Evolutionary conservation across 2,113 vertebrate genomes (phyloP).

Genomic region (Abramis brama): DNA sequence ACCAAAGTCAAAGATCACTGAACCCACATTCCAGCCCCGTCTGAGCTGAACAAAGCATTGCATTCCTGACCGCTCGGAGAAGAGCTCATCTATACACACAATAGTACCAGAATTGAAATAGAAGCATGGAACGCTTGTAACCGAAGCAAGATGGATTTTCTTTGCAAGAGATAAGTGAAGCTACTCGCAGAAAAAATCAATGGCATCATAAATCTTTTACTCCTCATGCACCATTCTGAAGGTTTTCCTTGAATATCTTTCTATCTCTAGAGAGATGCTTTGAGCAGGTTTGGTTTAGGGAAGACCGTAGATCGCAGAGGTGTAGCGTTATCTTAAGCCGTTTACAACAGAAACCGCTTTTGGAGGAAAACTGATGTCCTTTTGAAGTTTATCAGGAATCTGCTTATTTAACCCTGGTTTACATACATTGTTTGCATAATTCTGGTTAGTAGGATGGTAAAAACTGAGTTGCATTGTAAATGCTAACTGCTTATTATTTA

Average conservation of each 20-base stretch:
- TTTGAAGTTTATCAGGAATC: not conserved
- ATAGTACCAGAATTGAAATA: constrained; percentile 36
- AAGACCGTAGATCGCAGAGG: not conserved
- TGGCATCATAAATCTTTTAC: constrained; percentile 34
- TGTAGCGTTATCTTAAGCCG: not conserved
- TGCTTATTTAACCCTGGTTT: not conserved
- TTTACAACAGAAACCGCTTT: not conserved
- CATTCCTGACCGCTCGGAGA: constrained; percentile 34
- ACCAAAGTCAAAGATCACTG: constrained; percentile 51
- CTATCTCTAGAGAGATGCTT: not conserved
- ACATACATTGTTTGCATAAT: not conserved
- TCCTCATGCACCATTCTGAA: constrained; percentile 11
- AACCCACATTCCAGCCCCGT: constrained; percentile 50
- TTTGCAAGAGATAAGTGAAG: constrained; percentile 24
- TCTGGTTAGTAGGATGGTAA: not conserved
- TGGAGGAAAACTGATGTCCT: not conserved
- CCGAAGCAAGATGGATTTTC: constrained; percentile 24
- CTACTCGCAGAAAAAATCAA: constrained; percentile 30
- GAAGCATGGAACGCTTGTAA: constrained; percentile 18
- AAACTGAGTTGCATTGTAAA: not conserved
- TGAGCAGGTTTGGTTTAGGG: not conserved
- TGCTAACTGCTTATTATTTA: not conserved
- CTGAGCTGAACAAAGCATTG: constrained; percentile 45
- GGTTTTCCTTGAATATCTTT: constrained; percentile 20
- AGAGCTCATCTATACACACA: constrained; percentile 18